phyloP scores from a whole-genome alignment of 1,140 invertebrate species.

The Drosophila dunni region DNA sequence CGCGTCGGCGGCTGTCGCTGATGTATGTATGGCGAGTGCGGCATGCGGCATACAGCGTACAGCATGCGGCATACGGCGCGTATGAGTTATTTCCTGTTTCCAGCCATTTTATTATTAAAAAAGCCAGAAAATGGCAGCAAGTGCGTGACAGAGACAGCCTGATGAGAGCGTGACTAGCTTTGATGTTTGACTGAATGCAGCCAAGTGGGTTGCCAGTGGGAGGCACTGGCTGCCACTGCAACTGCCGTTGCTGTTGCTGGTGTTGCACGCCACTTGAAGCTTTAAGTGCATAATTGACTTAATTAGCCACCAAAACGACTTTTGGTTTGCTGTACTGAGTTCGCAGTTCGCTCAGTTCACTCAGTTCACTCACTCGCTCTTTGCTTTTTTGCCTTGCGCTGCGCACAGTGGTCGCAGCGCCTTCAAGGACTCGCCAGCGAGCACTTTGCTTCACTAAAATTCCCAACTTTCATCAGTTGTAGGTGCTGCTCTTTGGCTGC shows the following conservation, averaged over 20 bases:
- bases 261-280: slow-evolving; percentile 76
- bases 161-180: slow-evolving; percentile 73
- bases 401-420: slow-evolving; percentile 50
- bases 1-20: slow-evolving; percentile 56
- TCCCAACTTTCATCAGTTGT: slow-evolving; percentile 16
- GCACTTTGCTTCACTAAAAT: background rate
- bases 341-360: background rate
- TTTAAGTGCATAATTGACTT: slow-evolving; percentile 81
- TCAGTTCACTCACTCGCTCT: background rate
- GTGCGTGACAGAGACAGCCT: slow-evolving; percentile 1
- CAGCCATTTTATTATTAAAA: slow-evolving; percentile 79
- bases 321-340: slow-evolving; percentile 41
- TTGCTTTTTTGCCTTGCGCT: background rate
- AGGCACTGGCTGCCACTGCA: slow-evolving; percentile 11
- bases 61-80: slow-evolving; percentile 74
- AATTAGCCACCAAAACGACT: slow-evolving; percentile 80
- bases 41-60: slow-evolving; percentile 71
- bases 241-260: slow-evolving; percentile 44
- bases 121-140: slow-evolving; percentile 36
- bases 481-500: slow-evolving; percentile 50
- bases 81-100: slow-evolving; percentile 79
- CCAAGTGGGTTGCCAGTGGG: slow-evolving; percentile 6
- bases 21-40: slow-evolving; percentile 76
- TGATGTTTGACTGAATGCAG: slow-evolving; percentile 80
- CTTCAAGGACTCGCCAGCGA: slow-evolving; percentile 65